These are phyloP conservation scores for Bothrops jararaca DNA, from an alignment of 2,113 vertebrate species.

Conservation along the genomic window DNA sequence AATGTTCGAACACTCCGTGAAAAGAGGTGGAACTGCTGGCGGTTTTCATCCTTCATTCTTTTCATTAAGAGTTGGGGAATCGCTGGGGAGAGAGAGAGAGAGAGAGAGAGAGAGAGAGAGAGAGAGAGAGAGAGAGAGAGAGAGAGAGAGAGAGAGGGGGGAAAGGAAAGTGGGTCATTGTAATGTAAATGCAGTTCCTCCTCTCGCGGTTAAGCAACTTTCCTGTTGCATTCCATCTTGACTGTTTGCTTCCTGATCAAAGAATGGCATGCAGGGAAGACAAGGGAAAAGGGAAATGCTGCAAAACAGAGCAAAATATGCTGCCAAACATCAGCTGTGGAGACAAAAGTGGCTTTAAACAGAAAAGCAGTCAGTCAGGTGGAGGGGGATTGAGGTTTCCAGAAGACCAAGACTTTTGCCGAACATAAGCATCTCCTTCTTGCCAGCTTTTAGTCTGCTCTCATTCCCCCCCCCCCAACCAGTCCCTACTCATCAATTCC, in stretches of 20 bases:
- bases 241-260: constrained; percentile 2
- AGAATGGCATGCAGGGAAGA: constrained; percentile 32
- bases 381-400: neutral
- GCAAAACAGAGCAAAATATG: constrained; percentile 4
- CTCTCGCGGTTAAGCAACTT: constrained; percentile 15
- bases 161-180: constrained; percentile 13
- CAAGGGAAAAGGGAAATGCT: neutral
- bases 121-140: too few relatives aligned
- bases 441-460: neutral
- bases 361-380: constrained; percentile 26
- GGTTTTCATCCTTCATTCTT: constrained; percentile 21
- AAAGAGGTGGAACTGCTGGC: constrained; percentile 36
- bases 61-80: constrained; percentile 15
- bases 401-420: neutral
- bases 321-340: constrained; percentile 30
- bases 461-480: neutral
- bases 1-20: constrained; percentile 19
- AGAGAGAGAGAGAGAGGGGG: too few relatives aligned
- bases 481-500: neutral
- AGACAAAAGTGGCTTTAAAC: constrained; percentile 55
- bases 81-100: neutral
- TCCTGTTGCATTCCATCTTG: neutral
- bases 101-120: neutral
- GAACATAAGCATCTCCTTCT: neutral
- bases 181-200: constrained; percentile 17